Percentiles rank a stretch among this genome's conserved stretches.
These are phyloP conservation scores for Mamestra brassicae DNA, from an alignment of 2,888 invertebrate species.

Conservation along the genomic window DNA sequence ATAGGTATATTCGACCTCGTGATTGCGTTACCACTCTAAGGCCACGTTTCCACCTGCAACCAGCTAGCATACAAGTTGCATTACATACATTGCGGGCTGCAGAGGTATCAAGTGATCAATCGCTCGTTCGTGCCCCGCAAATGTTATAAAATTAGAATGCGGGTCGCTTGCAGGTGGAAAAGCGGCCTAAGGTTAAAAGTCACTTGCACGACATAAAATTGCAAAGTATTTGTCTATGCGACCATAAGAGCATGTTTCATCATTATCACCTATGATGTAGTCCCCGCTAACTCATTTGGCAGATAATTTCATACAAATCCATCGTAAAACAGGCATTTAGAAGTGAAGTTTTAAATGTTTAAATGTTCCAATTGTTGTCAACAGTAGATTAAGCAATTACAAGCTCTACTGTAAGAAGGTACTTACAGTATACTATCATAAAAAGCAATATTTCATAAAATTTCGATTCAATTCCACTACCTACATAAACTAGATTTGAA, in stretches of 20 bases:
- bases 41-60: neutral
- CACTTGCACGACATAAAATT: neutral
- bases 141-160: neutral
- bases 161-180: too few relatives aligned
- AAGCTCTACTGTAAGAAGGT: neutral
- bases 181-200: neutral
- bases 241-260: neutral
- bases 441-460: neutral
- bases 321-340: neutral
- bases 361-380: neutral
- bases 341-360: neutral
- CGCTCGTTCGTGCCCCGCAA: neutral
- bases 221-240: neutral
- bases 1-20: neutral
- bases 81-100: neutral
- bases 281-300: neutral
- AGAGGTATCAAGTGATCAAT: too few relatives aligned
- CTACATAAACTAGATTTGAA: neutral
- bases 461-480: neutral
- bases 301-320: neutral
- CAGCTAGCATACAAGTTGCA: neutral
- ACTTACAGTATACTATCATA: too few relatives aligned
- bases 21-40: neutral
- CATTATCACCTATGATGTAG: neutral
- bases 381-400: neutral